Conservation (phyloP, 2,888 invertebrate genomes). For the Dioctria rufipes region DNA sequence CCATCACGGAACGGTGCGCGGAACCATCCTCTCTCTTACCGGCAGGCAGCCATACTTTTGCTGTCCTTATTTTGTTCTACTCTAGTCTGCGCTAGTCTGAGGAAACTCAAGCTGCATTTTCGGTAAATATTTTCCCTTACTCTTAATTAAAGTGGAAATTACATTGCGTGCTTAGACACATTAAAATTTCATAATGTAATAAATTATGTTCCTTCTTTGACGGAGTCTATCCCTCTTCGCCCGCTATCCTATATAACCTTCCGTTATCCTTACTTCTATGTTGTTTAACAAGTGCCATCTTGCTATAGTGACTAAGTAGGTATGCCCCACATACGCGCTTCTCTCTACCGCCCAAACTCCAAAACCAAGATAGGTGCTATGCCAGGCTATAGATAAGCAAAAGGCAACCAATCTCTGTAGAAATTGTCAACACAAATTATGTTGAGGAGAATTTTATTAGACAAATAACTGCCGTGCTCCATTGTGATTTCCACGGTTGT, state of each 20-base stretch:
- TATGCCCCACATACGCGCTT: not conserved
- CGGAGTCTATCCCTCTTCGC: not conserved
- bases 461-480: slow-evolving; percentile 61
- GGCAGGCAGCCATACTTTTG: not conserved
- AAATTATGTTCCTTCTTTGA: slow-evolving; percentile 50
- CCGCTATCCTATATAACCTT: not conserved
- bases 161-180: slow-evolving; percentile 72
- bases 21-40: not conserved
- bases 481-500: slow-evolving; percentile 58
- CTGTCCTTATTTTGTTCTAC: not conserved
- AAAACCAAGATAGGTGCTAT: slow-evolving; percentile 26
- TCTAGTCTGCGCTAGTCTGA: slow-evolving; percentile 10
- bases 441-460: slow-evolving; percentile 62
- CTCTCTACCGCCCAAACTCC: not conserved
- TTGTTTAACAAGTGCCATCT: not conserved
- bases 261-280: no score
- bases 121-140: slow-evolving; percentile 56
- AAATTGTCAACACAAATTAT: slow-evolving; percentile 63
- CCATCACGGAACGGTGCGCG: not conserved
- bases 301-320: not conserved
- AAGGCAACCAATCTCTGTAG: slow-evolving; percentile 18
- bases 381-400: slow-evolving; percentile 41
- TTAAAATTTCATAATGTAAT: slow-evolving; percentile 66
- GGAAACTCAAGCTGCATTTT: slow-evolving; percentile 49
- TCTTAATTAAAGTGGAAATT: slow-evolving; percentile 71